phyloP scores from a whole-genome alignment of 2,113 vertebrate species.

The Antechinus stuartii region DNA sequence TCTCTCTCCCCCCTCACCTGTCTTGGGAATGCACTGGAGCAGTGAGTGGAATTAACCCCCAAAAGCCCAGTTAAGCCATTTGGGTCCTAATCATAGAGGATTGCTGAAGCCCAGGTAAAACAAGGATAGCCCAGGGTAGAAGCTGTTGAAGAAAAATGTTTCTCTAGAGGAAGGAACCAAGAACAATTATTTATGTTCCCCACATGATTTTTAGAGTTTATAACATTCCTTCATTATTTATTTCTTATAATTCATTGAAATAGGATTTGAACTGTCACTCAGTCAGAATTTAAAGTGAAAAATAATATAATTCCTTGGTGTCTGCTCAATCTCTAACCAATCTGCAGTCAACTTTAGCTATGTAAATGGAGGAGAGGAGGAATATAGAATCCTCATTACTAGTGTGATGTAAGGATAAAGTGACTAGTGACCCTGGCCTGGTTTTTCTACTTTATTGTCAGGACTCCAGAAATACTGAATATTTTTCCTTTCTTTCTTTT shows the following conservation, averaged over 20 bases:
- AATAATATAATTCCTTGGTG: not conserved
- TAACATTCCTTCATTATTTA: not conserved
- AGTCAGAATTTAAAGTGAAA: not conserved
- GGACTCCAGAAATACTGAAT: not conserved
- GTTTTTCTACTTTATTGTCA: not conserved
- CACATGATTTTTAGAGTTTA: not conserved
- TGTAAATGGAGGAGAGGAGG: not conserved
- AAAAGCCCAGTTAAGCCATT: not conserved
- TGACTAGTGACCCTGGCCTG: not conserved
- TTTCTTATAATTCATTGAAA: not conserved
- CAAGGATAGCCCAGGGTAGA: not conserved
- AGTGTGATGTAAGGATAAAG: not conserved
- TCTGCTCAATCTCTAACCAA: not conserved
- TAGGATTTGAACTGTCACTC: not conserved
- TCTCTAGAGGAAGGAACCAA: not conserved
- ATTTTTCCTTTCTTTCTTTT: not conserved
- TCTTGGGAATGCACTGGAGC: not conserved
- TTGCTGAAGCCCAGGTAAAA: not conserved
- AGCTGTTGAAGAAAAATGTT: not conserved
- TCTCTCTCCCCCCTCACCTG: not conserved
- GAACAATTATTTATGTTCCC: not conserved
- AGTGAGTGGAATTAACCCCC: not conserved
- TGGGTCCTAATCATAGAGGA: not conserved
- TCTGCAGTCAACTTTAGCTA: not conserved
- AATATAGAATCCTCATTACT: not conserved